A percentile compares a stretch with the other conserved stretches of the same genome.
Evolutionary conservation across 1,140 invertebrate species (phyloP).

Genomic region (Bombus ignitus): DNA sequence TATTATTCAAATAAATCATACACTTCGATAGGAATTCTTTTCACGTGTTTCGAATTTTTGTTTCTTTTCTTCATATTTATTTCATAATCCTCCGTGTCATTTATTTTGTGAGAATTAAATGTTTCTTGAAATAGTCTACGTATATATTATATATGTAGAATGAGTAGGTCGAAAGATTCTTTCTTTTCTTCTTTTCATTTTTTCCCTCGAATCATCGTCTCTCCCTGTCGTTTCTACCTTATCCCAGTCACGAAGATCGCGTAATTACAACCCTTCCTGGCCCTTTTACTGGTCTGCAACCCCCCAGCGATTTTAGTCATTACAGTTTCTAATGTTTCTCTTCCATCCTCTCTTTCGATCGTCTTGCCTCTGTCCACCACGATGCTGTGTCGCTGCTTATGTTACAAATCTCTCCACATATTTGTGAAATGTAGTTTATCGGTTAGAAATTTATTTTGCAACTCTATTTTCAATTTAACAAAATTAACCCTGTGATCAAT

Average conservation of each 20-base stretch:
- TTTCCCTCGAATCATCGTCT: constrained; percentile 3
- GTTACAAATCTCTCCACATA: neutral
- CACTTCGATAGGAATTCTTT: too few species aligned
- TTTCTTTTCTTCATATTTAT: too few species aligned
- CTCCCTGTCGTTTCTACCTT: constrained; percentile 22
- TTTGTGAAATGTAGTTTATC: neutral
- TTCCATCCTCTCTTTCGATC: neutral
- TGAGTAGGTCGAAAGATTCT: neutral
- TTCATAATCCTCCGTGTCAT: too few species aligned
- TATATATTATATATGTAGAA: too few species aligned
- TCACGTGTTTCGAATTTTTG: too few species aligned
- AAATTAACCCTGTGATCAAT: too few species aligned
- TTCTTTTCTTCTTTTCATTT: constrained; percentile 10
- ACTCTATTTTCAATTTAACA: too few species aligned
- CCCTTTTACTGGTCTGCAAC: constrained; percentile 43
- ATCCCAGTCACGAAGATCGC: constrained; percentile 47
- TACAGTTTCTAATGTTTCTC: constrained; percentile 14
- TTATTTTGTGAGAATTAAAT: too few species aligned
- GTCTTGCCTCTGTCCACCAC: neutral
- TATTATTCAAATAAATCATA: too few species aligned
- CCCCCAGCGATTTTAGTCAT: constrained; percentile 38
- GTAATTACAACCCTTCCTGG: constrained; percentile 54
- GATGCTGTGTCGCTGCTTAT: neutral
- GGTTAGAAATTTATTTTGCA: neutral
- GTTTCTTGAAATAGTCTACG: too few species aligned